A percentile compares a stretch with the other conserved stretches of the same genome.
These are phyloP conservation scores for Drosophila lini DNA, from an alignment of 1,140 invertebrate genomes.

Conservation along the genomic window DNA sequence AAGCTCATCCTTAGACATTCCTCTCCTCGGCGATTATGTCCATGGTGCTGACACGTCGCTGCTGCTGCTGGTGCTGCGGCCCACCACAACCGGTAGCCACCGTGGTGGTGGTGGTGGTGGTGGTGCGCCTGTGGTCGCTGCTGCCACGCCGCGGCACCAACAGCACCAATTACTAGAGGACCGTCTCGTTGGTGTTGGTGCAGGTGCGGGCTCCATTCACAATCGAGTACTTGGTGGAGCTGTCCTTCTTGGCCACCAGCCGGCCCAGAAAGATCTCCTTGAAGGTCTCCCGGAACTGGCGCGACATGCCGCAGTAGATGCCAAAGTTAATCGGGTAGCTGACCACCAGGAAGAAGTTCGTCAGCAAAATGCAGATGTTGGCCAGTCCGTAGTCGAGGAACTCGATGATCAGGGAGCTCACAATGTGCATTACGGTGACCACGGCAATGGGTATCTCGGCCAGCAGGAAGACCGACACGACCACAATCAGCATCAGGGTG, in stretches of 20 bases:
- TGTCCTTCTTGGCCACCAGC: constrained; percentile 87
- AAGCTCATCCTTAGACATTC: constrained; percentile 47
- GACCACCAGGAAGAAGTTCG: constrained; percentile 95
- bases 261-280: constrained; percentile 93
- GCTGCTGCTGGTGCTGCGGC: constrained; percentile 52
- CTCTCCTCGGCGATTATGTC: constrained; percentile 68
- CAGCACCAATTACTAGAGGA: constrained; percentile 87
- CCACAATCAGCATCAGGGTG: constrained; percentile 97
- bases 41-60: constrained; percentile 68
- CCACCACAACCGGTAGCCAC: not conserved
- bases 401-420: constrained; percentile 89
- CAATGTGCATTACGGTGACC: constrained; percentile 93
- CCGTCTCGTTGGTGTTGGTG: constrained; percentile 93
- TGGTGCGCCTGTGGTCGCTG: constrained; percentile 61
- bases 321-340: constrained; percentile 97
- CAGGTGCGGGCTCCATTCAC: constrained; percentile 92
- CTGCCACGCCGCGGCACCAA: constrained; percentile 78
- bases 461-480: constrained; percentile 95
- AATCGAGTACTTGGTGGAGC: constrained; percentile 90
- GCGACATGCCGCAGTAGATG: constrained; percentile 97
- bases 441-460: constrained; percentile 96
- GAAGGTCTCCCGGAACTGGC: constrained; percentile 97
- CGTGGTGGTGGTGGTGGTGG: constrained; percentile 44
- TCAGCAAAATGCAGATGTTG: constrained; percentile 93
- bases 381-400: constrained; percentile 92